These are phyloP conservation scores for Enteromius anoplus DNA, from an alignment of 2,797 vertebrate genomes.

Conservation along the genomic window DNA sequence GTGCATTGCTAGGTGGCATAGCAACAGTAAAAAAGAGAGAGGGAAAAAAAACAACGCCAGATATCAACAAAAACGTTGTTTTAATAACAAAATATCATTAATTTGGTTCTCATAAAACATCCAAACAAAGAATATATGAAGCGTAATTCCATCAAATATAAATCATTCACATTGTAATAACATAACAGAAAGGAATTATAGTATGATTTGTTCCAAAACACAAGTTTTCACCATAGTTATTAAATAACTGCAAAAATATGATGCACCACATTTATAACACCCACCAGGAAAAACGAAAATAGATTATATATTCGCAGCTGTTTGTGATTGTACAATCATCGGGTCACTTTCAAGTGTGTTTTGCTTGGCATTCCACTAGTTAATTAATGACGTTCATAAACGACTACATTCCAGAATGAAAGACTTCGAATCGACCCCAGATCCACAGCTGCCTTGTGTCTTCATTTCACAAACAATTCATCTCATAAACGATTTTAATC, in stretches of 20 bases:
- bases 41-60: background rate
- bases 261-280: constrained; percentile 18
- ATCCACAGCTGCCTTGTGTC: constrained; percentile 1
- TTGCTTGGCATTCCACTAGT: constrained; percentile 10
- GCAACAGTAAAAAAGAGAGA: constrained; percentile 2
- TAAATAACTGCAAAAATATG: background rate
- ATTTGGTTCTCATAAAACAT: constrained; percentile 32
- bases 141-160: constrained; percentile 25
- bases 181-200: background rate
- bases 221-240: constrained; percentile 19
- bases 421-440: constrained; percentile 1
- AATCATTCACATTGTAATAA: constrained; percentile 26
- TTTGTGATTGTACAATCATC: constrained; percentile 38
- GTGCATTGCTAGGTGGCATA: background rate
- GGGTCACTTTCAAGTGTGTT: constrained; percentile 30
- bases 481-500: background rate
- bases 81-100: constrained; percentile 46
- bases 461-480: background rate
- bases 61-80: constrained; percentile 32
- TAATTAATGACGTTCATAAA: background rate
- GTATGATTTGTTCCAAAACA: background rate
- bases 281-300: background rate
- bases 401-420: background rate
- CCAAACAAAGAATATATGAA: constrained; percentile 17
- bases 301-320: constrained; percentile 14